A percentile compares a stretch with the other conserved stretches of the same genome.
Conservation (phyloP, 2,797 vertebrate species). For the Neopelma chrysocephalum region DNA sequence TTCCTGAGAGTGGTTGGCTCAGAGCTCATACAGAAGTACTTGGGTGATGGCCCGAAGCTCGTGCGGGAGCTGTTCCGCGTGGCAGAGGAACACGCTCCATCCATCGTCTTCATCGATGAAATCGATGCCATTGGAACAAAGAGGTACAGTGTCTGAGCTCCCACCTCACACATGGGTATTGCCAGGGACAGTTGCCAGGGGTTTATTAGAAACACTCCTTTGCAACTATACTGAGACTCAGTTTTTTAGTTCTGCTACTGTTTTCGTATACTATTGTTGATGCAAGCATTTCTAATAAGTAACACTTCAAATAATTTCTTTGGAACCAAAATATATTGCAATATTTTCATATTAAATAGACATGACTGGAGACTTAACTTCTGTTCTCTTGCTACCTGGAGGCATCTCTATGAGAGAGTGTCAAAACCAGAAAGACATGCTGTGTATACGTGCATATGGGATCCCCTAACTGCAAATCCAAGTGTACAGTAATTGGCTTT, state of each 20-base stretch:
- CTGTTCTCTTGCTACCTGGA: not conserved
- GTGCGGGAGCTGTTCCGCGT: conserved; percentile 94
- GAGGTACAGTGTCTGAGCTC: conserved; percentile 73
- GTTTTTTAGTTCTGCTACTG: not conserved
- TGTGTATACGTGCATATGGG: fast-evolving
- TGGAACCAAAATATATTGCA: not conserved
- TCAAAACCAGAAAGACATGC: not conserved
- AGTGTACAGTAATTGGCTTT: not conserved
- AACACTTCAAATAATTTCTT: not conserved
- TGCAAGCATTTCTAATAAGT: not conserved
- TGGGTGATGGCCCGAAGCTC: conserved; percentile 93
- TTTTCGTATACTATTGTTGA: not conserved
- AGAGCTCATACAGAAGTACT: conserved; percentile 95
- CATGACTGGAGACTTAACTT: fast-evolving
- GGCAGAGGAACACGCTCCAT: conserved; percentile 92
- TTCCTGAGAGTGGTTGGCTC: conserved; percentile 96
- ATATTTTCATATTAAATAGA: not conserved
- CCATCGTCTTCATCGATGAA: conserved; percentile 96
- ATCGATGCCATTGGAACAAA: conserved; percentile 97
- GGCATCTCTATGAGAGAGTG: not conserved
- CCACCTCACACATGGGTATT: fast-evolving
- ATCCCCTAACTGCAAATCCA: not conserved
- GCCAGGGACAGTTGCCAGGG: fast-evolving
- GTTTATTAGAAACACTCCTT: not conserved
- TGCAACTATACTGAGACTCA: fast-evolving